Conservation (phyloP, 2,888 invertebrate genomes). For the Microplitis deprimator region DNA sequence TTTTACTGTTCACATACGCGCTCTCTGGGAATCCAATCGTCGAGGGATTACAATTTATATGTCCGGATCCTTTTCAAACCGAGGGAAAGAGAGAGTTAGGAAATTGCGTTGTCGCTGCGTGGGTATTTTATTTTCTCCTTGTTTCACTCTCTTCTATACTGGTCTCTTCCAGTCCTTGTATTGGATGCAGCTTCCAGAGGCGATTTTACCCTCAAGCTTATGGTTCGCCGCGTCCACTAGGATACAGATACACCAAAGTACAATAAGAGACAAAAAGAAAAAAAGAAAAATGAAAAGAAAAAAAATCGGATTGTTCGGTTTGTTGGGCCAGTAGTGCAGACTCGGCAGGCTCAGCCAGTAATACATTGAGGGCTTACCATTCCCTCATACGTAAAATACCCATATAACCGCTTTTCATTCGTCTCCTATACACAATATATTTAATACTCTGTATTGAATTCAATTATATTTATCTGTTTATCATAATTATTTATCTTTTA, state of each 20-base stretch:
- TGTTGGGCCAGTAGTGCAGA: slow-evolving; percentile 65
- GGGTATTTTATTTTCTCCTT: background rate
- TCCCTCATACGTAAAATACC: slow-evolving; percentile 65
- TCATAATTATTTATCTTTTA: background rate
- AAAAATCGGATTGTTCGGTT: slow-evolving; percentile 60
- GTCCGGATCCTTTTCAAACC: slow-evolving; percentile 32
- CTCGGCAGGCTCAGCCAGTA: slow-evolving; percentile 65
- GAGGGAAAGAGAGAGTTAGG: slow-evolving; percentile 4
- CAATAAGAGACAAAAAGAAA: too few species aligned
- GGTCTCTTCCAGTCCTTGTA: background rate
- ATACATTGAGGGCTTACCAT: slow-evolving; percentile 65
- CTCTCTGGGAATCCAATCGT: slow-evolving; percentile 47
- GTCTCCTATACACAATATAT: background rate
- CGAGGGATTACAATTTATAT: slow-evolving; percentile 55
- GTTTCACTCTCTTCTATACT: slow-evolving; percentile 11
- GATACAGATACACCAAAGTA: background rate
- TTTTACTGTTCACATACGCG: background rate
- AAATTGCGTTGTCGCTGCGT: slow-evolving; percentile 25
- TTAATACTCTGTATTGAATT: background rate
- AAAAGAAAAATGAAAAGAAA: too few species aligned
- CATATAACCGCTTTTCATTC: slow-evolving; percentile 52
- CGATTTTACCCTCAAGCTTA: slow-evolving; percentile 14
- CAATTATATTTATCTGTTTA: background rate
- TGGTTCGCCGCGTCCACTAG: slow-evolving; percentile 23
- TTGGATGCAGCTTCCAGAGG: slow-evolving; percentile 4